phyloP scores from a whole-genome alignment of 2,113 vertebrate genomes.

The Gallinago paraguaiae region DNA sequence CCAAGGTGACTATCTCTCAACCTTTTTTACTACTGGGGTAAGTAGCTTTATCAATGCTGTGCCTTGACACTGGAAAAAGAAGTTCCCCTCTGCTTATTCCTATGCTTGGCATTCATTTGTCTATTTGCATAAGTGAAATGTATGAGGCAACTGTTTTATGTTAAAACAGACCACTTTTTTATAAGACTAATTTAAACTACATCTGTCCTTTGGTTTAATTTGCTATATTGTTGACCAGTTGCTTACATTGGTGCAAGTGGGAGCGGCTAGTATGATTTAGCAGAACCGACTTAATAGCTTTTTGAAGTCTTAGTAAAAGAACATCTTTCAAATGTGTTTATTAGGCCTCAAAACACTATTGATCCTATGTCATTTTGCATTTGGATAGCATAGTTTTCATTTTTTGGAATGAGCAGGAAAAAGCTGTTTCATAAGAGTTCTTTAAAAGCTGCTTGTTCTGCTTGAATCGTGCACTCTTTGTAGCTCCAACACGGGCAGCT shows the following conservation, averaged over 20 bases:
- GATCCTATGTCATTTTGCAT: background rate
- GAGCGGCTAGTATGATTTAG: background rate
- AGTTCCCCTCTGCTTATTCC: background rate
- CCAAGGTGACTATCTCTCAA: background rate
- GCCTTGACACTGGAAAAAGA: background rate
- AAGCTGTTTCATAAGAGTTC: conserved; percentile 11
- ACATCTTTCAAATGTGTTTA: background rate
- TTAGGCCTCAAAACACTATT: background rate
- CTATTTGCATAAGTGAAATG: background rate
- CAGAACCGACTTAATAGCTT: background rate
- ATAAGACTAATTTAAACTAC: background rate
- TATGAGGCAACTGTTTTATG: background rate
- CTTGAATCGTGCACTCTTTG: background rate
- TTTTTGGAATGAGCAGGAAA: background rate
- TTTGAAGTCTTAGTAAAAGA: background rate
- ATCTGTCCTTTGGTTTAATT: background rate
- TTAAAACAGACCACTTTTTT: background rate
- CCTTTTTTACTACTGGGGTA: background rate
- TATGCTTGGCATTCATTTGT: background rate
- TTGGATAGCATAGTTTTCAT: background rate
- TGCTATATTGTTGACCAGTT: background rate
- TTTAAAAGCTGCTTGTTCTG: background rate
- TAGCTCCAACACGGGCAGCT: background rate
- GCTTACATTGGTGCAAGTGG: background rate
- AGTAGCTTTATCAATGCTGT: background rate